Conservation (phyloP, 2,113 vertebrate species). For the Amblyornis subalaris region DNA sequence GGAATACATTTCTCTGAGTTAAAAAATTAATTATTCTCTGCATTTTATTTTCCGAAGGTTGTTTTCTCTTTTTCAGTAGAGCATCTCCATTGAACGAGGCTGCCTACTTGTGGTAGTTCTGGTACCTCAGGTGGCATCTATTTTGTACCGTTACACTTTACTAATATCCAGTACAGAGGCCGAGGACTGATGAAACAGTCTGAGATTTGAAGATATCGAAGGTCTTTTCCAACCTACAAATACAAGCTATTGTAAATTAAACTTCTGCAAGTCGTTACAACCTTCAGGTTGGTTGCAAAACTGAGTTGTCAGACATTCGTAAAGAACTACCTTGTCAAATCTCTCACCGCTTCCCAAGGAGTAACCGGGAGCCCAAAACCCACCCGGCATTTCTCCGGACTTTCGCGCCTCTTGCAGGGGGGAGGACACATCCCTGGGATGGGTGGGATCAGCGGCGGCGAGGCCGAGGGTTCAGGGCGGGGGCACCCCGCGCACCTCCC, state of each 20-base stretch:
- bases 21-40: neutral
- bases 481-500: accelerated
- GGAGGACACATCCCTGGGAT: accelerated
- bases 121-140: neutral
- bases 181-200: accelerated
- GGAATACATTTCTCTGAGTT: neutral
- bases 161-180: accelerated
- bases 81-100: neutral
- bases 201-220: neutral
- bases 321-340: accelerated
- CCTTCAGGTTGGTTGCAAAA: neutral
- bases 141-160: neutral
- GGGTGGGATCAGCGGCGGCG: accelerated
- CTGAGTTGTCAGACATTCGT: accelerated
- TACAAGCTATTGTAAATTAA: neutral
- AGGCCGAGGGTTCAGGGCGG: accelerated
- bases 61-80: neutral
- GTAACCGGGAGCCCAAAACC: neutral
- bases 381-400: accelerated
- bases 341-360: neutral
- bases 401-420: accelerated
- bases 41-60: neutral
- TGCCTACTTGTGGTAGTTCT: neutral
- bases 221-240: neutral
- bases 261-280: neutral